phyloP scores from a whole-genome alignment of 2,888 invertebrate genomes.

The Drosophila helvetica region DNA sequence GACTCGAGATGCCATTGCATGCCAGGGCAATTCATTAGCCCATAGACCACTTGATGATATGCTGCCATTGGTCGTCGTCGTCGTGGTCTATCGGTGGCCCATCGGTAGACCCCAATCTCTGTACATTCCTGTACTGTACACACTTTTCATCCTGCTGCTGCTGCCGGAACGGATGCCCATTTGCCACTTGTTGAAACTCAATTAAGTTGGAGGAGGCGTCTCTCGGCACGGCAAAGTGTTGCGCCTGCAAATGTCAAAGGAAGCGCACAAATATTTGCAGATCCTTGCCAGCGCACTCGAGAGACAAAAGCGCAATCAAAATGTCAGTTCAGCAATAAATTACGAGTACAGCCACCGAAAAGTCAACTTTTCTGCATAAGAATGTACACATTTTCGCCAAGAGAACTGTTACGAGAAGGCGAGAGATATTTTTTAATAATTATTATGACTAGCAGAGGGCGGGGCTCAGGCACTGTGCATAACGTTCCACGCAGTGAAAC shows the following conservation, averaged over 20 bases:
- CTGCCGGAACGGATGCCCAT: not conserved
- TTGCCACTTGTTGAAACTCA: conserved; percentile 63
- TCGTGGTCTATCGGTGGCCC: too few relatives aligned
- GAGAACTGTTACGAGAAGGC: conserved; percentile 31
- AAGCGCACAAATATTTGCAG: conserved; percentile 69
- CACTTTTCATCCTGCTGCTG: conserved; percentile 19
- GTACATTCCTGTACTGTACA: conserved; percentile 3
- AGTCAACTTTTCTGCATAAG: conserved; percentile 47
- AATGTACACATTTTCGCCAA: conserved; percentile 26
- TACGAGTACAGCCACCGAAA: conserved; percentile 18
- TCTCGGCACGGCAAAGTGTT: conserved; percentile 37
- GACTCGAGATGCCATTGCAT: conserved; percentile 11
- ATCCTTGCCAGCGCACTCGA: conserved; percentile 46
- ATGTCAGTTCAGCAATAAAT: conserved; percentile 70
- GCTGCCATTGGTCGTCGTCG: not conserved
- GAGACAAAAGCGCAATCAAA: conserved; percentile 65
- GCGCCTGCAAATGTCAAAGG: conserved; percentile 45
- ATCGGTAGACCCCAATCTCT: conserved; percentile 1
- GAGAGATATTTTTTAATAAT: conserved; percentile 67
- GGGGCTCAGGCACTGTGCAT: not conserved
- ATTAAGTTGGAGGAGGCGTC: conserved; percentile 55
- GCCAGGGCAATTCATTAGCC: conserved; percentile 35
- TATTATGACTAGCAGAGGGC: conserved; percentile 43
- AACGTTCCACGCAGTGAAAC: conserved; percentile 14
- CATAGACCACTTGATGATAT: conserved; percentile 4